phyloP scores from a whole-genome alignment of 2,113 vertebrate genomes.

The Syngnathus scovelli region DNA sequence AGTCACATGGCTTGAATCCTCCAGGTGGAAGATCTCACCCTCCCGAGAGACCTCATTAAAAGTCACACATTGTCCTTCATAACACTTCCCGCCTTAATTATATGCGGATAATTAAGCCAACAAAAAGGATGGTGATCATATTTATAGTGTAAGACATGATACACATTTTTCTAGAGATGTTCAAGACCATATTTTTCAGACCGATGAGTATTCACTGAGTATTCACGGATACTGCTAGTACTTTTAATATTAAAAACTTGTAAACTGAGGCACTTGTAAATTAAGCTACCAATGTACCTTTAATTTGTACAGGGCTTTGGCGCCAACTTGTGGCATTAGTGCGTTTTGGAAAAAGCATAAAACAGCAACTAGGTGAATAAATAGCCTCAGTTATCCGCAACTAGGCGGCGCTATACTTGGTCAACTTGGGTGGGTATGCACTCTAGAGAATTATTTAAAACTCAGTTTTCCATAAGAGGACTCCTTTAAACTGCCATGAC shows the following conservation, averaged over 20 bases:
- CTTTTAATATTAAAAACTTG: too few relatives aligned
- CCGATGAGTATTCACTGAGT: too few relatives aligned
- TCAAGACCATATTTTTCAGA: too few relatives aligned
- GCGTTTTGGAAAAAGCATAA: background rate
- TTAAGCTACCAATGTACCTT: too few relatives aligned
- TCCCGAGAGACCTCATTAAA: conserved; percentile 59
- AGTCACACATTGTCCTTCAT: conserved; percentile 40
- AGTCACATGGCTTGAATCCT: conserved; percentile 19
- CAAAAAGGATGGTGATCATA: conserved; percentile 21
- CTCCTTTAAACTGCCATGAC: background rate
- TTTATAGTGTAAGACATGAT: background rate
- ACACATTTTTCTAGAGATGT: too few relatives aligned
- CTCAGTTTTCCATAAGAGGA: background rate
- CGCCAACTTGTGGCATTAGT: background rate
- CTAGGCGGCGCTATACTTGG: background rate
- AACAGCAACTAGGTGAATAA: background rate
- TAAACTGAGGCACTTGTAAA: too few relatives aligned
- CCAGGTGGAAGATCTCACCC: conserved; percentile 29
- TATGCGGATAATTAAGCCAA: conserved; percentile 38
- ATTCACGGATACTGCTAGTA: background rate
- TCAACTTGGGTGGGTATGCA: background rate
- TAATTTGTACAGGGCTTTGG: background rate
- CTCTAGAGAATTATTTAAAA: background rate
- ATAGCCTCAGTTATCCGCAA: background rate
- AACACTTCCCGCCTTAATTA: conserved; percentile 46